Conservation (phyloP, 2,888 invertebrate species). For the Aporophyla nigra region DNA sequence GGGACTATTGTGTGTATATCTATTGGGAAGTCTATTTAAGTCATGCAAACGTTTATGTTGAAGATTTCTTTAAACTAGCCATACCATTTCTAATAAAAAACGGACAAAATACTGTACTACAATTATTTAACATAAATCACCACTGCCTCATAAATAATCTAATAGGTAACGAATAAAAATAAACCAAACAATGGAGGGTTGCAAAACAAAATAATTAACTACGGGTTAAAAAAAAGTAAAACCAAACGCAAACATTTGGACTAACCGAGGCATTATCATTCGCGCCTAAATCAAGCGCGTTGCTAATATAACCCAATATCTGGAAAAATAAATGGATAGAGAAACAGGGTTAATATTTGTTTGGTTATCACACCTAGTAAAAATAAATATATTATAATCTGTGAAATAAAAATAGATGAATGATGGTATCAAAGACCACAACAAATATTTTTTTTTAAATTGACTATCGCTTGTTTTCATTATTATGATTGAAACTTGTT, state of each 20-base stretch:
- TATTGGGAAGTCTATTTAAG: not conserved
- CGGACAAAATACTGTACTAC: not conserved
- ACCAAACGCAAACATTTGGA: constrained; percentile 72
- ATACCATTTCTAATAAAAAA: constrained; percentile 10
- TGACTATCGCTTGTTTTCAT: not conserved
- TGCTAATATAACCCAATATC: constrained; percentile 87
- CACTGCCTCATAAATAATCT: constrained; percentile 10
- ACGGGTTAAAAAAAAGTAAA: constrained; percentile 22
- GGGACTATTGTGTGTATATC: constrained; percentile 12
- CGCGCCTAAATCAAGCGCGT: constrained; percentile 83
- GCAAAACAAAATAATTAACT: constrained; percentile 25
- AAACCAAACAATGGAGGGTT: constrained; percentile 37
- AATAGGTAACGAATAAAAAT: constrained; percentile 7
- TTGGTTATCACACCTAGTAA: not conserved
- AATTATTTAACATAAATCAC: not conserved
- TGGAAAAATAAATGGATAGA: constrained; percentile 76
- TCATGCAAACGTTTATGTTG: constrained; percentile 17
- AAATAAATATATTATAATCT: not conserved
- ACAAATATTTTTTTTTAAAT: too few species aligned
- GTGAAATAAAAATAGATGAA: not conserved
- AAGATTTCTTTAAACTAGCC: not conserved
- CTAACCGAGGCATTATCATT: constrained; percentile 84
- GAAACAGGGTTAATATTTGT: constrained; percentile 32
- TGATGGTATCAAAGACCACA: not conserved
- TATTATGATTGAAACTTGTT: not conserved